Conservation (phyloP, 2,888 invertebrate species). For the Proisotoma minuta region DNA sequence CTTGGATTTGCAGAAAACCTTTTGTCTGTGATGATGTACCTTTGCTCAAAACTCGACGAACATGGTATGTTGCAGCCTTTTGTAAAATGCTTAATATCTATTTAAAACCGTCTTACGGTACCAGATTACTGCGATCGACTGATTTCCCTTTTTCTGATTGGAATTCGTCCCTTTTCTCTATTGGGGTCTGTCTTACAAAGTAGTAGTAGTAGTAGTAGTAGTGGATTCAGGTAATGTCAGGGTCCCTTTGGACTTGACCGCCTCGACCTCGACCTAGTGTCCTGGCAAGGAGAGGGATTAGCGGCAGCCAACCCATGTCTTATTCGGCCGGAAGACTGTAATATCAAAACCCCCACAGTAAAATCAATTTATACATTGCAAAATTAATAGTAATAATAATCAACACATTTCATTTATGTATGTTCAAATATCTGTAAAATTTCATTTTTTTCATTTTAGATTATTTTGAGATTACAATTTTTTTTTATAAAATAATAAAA, state of each 20-base stretch:
- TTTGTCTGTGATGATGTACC: too few species aligned
- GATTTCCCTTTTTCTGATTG: conserved; percentile 2
- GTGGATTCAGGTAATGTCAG: neutral
- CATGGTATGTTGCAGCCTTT: conserved; percentile 1
- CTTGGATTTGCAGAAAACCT: too few species aligned
- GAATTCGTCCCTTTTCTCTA: neutral
- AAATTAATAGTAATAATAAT: too few species aligned
- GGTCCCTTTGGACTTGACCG: conserved; percentile 17
- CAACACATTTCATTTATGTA: too few species aligned
- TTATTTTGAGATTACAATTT: too few species aligned
- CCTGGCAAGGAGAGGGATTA: conserved; percentile 39
- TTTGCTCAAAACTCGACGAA: neutral
- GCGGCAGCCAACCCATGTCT: conserved; percentile 46
- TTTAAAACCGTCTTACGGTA: conserved; percentile 30
- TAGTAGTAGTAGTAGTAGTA: too few species aligned
- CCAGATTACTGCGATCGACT: conserved; percentile 15
- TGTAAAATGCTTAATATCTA: neutral
- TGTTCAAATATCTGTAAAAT: too few species aligned
- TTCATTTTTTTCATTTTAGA: too few species aligned
- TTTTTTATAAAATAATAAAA: too few species aligned
- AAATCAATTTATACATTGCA: too few species aligned
- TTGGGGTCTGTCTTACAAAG: neutral
- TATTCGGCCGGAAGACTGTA: conserved; percentile 45
- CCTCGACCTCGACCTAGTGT: conserved; percentile 38
- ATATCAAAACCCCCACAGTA: conserved; percentile 35